Evolutionary conservation across 2,888 invertebrate genomes (phyloP).

Genomic region (Gonocerus acuteangulatus): DNA sequence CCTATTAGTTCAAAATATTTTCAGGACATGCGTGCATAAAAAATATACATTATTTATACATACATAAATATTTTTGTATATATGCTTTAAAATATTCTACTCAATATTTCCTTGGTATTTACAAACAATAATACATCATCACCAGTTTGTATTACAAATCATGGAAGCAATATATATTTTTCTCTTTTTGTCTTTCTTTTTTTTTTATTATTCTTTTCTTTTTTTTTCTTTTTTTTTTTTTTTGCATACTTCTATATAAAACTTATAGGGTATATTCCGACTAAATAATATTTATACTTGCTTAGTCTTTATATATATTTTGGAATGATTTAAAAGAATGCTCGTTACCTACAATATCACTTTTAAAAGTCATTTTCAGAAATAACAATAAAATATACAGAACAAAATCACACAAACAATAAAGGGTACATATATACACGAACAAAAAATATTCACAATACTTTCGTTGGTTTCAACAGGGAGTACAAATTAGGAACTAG

Average conservation of each 20-base stretch:
- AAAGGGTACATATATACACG: background rate
- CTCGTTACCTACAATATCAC: background rate
- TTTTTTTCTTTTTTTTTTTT: background rate
- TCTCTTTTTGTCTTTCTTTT: background rate
- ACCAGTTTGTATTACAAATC: constrained; percentile 7
- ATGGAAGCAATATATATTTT: constrained; percentile 11
- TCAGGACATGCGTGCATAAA: constrained; percentile 32
- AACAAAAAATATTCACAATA: constrained; percentile 1
- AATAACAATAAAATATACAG: constrained; percentile 1
- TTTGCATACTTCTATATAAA: background rate
- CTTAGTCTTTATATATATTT: constrained; percentile 14
- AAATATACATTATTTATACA: constrained; percentile 29
- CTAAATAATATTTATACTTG: constrained; percentile 15
- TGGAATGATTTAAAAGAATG: constrained; percentile 24
- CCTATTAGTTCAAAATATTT: constrained; percentile 30
- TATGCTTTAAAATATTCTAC: constrained; percentile 19
- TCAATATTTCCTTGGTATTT: constrained; percentile 7
- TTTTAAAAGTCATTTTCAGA: constrained; percentile 4
- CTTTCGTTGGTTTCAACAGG: constrained; percentile 13
- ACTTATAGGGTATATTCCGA: constrained; percentile 6
- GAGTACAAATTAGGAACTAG: constrained; percentile 11
- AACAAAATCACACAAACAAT: constrained; percentile 1
- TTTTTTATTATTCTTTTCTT: too few species aligned
- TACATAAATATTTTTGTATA: constrained; percentile 20
- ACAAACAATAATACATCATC: constrained; percentile 9